A percentile compares a stretch with the other conserved stretches of the same genome.
phyloP scores from a whole-genome alignment of 2,797 vertebrate genomes.

The Sebastes melanostomus region DNA sequence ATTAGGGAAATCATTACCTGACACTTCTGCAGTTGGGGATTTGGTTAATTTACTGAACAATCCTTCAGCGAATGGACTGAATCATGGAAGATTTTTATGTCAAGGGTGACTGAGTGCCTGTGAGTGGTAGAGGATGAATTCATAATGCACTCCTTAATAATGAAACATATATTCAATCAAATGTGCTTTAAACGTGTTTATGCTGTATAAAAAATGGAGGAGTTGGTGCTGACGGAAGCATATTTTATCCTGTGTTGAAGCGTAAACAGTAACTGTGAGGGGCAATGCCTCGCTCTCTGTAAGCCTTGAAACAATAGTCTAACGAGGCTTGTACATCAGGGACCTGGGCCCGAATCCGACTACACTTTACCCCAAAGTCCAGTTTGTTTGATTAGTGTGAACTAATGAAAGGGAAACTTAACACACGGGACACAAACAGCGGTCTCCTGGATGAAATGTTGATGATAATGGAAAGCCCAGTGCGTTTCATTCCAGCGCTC shows the following conservation, averaged over 20 bases:
- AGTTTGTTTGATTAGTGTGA: no score
- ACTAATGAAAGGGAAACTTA: no score
- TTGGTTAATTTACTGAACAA: constrained; percentile 83
- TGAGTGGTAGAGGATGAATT: constrained; percentile 68
- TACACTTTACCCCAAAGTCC: no score
- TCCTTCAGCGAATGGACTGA: constrained; percentile 72
- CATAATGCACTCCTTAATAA: constrained; percentile 64
- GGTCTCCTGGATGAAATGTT: no score
- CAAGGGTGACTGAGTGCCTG: constrained; percentile 72
- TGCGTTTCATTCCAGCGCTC: no score
- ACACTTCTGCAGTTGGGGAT: constrained; percentile 78
- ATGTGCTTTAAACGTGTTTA: constrained; percentile 52
- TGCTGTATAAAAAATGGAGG: constrained; percentile 33
- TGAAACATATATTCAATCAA: constrained; percentile 57
- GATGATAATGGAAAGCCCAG: no score
- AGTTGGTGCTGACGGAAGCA: constrained; percentile 31
- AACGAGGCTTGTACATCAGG: no score
- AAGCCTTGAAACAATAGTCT: neutral
- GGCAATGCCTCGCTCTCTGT: neutral
- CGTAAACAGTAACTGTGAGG: constrained; percentile 6
- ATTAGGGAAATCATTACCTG: constrained; percentile 86
- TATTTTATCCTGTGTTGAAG: constrained; percentile 1
- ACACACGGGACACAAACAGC: no score
- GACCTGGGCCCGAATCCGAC: no score
- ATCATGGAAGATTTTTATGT: constrained; percentile 71